A percentile compares a stretch with the other conserved stretches of the same genome.
These are phyloP conservation scores for Ochlodes sylvanus DNA, from an alignment of 2,888 invertebrate species.

Conservation along the genomic window DNA sequence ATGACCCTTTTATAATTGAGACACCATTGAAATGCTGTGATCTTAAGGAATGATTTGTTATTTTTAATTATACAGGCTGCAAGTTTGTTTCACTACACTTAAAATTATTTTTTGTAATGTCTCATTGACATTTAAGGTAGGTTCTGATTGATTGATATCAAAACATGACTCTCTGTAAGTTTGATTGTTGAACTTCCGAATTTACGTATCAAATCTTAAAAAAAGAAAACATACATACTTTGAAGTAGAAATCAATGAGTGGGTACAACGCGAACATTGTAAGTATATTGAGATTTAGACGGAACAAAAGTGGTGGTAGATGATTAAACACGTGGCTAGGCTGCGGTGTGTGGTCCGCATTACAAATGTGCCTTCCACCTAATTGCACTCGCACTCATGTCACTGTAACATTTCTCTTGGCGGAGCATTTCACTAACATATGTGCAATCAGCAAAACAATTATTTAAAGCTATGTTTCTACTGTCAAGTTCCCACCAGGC, in stretches of 20 bases:
- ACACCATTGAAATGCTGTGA: constrained; percentile 42
- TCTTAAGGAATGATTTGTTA: constrained; percentile 30
- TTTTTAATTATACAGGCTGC: constrained; percentile 5
- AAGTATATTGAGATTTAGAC: not conserved
- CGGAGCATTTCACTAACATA: constrained; percentile 53
- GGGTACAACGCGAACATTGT: not conserved
- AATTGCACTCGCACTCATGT: constrained; percentile 59
- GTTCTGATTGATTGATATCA: no score
- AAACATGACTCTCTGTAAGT: no score
- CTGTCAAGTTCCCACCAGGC: constrained; percentile 40
- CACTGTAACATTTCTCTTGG: constrained; percentile 55
- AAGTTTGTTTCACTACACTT: not conserved
- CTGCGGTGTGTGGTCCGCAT: constrained; percentile 49
- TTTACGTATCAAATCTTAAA: no score
- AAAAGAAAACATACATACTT: no score
- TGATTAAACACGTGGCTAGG: constrained; percentile 25
- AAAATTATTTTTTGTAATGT: no score
- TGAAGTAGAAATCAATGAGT: not conserved
- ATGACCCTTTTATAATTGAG: constrained; percentile 48
- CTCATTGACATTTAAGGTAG: no score
- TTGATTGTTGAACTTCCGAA: no score
- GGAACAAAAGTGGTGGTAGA: constrained; percentile 3
- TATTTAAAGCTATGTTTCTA: constrained; percentile 40
- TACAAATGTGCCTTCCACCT: constrained; percentile 49
- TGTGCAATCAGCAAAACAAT: constrained; percentile 52